A percentile compares a stretch with the other conserved stretches of the same genome.
These are phyloP conservation scores for Epinotia brunnichana DNA, from an alignment of 2,888 invertebrate genomes.

Conservation along the genomic window DNA sequence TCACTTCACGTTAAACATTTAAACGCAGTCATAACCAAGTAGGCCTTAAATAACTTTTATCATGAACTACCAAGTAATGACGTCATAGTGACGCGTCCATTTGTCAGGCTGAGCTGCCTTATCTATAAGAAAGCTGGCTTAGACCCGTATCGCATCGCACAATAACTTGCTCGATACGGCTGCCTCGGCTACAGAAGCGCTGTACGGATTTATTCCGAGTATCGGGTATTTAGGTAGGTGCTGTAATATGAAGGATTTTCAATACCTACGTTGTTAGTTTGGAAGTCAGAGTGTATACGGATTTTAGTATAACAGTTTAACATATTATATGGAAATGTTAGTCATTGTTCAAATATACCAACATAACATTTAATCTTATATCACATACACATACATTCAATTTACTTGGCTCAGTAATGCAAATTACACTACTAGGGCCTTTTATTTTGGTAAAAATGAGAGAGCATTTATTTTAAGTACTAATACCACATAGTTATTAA, in stretches of 20 bases:
- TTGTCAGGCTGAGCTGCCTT: constrained; percentile 78
- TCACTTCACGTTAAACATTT: not conserved
- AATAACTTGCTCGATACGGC: constrained; percentile 67
- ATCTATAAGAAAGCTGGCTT: constrained; percentile 70
- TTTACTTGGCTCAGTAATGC: no score
- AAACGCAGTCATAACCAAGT: not conserved
- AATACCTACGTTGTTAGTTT: constrained; percentile 5
- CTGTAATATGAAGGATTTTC: constrained; percentile 12
- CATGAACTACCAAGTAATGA: constrained; percentile 54
- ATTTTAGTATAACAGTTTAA: not conserved
- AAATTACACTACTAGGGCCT: no score
- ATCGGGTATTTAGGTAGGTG: constrained; percentile 29
- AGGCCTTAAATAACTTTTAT: constrained; percentile 12
- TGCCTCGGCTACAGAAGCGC: constrained; percentile 51
- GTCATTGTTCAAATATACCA: no score
- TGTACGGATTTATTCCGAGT: constrained; percentile 48
- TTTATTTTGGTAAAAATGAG: not conserved
- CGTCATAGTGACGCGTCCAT: constrained; percentile 67
- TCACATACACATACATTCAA: no score
- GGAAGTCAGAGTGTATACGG: not conserved
- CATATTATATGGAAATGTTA: no score
- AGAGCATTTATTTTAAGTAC: not conserved
- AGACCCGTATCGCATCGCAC: constrained; percentile 65
- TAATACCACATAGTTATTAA: not conserved
- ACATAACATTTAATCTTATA: no score